phyloP scores from a whole-genome alignment of 2,113 vertebrate species.

The Cygnus atratus region DNA sequence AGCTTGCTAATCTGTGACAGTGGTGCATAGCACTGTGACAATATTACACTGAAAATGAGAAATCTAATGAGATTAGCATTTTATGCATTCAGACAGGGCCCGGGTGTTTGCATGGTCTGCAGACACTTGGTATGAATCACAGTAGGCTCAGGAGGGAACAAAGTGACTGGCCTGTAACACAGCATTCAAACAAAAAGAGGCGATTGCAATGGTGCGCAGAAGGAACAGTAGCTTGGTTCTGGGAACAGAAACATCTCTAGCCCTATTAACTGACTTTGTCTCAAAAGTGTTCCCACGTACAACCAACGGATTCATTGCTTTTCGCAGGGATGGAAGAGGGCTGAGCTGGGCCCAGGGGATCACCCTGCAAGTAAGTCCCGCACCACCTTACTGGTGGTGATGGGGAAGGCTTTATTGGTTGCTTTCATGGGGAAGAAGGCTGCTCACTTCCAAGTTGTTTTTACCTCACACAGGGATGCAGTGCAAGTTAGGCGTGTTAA shows the following conservation, averaged over 20 bases:
- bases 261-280: neutral
- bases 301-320: neutral
- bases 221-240: neutral
- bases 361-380: neutral
- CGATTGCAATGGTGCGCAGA: neutral
- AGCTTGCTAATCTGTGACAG: slow-evolving; percentile 77
- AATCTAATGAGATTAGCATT: slow-evolving; percentile 78
- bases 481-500: neutral
- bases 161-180: neutral
- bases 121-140: slow-evolving; percentile 18
- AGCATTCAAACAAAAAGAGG: neutral
- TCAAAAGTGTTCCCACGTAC: neutral
- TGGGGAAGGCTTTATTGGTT: neutral
- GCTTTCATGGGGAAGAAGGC: neutral
- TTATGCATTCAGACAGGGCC: slow-evolving; percentile 59
- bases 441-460: neutral
- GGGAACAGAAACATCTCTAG: neutral
- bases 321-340: neutral
- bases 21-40: slow-evolving; percentile 74
- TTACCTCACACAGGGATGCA: neutral
- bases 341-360: neutral
- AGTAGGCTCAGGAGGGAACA: neutral
- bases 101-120: slow-evolving; percentile 23
- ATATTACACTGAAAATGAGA: slow-evolving; percentile 77
- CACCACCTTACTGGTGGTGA: neutral